Evolutionary conservation across 2,888 invertebrate species (phyloP).

Genomic region (Cremastobaeus sp.): DNA sequence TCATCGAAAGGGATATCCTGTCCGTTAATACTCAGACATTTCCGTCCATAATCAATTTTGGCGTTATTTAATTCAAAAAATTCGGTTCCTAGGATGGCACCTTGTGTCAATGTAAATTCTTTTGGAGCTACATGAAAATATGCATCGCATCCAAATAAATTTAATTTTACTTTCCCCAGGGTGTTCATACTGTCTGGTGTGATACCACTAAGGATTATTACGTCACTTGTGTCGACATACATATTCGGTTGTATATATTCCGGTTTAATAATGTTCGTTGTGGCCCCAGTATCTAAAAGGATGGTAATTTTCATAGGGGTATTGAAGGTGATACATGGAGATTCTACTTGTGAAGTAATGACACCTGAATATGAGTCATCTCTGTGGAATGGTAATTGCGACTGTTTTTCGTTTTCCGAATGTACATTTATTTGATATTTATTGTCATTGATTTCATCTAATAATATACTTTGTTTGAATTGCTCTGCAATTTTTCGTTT

Average conservation of each 20-base stretch:
- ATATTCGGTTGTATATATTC: background rate
- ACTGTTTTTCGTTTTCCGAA: too few relatives aligned
- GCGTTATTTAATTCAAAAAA: background rate
- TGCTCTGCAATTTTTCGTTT: too few relatives aligned
- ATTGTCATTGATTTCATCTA: too few relatives aligned
- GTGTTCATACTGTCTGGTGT: background rate
- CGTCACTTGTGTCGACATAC: background rate
- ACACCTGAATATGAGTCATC: too few relatives aligned
- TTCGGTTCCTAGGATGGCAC: constrained; percentile 1
- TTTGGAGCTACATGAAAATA: constrained; percentile 3
- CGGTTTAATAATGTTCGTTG: background rate
- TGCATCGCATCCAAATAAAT: background rate
- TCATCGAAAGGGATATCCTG: background rate
- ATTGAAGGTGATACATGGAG: too few relatives aligned
- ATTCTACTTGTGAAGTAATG: too few relatives aligned
- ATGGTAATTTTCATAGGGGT: background rate
- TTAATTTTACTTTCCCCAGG: background rate
- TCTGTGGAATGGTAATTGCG: too few relatives aligned
- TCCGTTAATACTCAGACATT: background rate
- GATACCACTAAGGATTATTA: background rate
- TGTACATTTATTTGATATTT: too few relatives aligned
- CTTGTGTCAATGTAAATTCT: background rate
- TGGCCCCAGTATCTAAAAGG: constrained; percentile 5
- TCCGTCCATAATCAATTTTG: background rate
- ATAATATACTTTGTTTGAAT: too few relatives aligned